Percentiles rank a stretch among this genome's conserved stretches.
Evolutionary conservation across 2,797 vertebrate species (phyloP).

Genomic region (Helarctos malayanus): DNA sequence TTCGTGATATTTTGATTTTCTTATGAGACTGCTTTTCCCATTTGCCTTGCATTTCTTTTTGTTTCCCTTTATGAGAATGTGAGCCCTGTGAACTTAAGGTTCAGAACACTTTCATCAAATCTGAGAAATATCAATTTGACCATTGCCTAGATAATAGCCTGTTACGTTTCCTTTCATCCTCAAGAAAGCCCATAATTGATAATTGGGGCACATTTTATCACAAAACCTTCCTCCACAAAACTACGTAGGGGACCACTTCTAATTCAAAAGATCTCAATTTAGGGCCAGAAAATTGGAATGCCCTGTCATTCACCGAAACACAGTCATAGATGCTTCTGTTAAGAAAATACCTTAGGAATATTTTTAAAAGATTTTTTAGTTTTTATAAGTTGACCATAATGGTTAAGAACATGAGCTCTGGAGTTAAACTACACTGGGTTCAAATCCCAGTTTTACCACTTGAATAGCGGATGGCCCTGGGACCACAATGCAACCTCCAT

Average conservation of each 20-base stretch:
- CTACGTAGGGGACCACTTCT: background rate
- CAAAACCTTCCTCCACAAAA: constrained; percentile 1
- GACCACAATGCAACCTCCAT: background rate
- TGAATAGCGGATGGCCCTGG: background rate
- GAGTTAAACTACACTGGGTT: background rate
- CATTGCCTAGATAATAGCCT: background rate
- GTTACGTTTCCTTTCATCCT: background rate
- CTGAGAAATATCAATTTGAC: background rate
- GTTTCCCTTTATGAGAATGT: background rate
- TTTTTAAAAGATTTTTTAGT: background rate
- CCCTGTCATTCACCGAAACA: background rate
- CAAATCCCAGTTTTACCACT: background rate
- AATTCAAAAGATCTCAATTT: background rate
- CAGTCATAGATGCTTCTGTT: background rate
- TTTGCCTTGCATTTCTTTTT: constrained; percentile 56
- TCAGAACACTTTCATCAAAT: background rate
- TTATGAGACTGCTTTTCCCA: background rate
- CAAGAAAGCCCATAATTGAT: constrained; percentile 4
- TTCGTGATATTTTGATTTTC: constrained; percentile 67
- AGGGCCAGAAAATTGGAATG: background rate
- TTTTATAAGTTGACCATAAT: constrained; percentile 21
- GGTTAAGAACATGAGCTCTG: background rate
- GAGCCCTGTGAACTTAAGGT: background rate
- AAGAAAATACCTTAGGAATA: background rate
- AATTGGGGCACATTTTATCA: background rate